phyloP scores from a whole-genome alignment of 2,888 invertebrate genomes.

The Hirtodrosophila cameraria region DNA sequence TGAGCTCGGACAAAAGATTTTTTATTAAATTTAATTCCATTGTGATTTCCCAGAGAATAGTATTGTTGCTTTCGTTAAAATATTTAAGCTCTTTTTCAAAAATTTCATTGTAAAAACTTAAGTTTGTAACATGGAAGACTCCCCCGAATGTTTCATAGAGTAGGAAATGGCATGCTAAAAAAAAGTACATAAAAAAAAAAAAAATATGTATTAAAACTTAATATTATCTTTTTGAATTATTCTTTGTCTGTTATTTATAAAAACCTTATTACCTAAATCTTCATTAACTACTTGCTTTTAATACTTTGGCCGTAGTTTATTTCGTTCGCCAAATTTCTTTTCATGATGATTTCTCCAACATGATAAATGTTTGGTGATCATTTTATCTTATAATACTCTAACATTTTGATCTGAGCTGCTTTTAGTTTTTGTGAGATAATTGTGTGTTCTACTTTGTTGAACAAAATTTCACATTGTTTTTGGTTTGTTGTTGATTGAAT shows the following conservation, averaged over 20 bases:
- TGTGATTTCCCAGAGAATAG: not conserved
- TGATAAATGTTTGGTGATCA: too few relatives aligned
- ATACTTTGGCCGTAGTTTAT: not conserved
- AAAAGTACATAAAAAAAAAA: not conserved
- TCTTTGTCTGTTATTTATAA: not conserved
- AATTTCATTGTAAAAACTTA: not conserved
- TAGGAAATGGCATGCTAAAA: not conserved
- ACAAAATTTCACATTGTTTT: not conserved
- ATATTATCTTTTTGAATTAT: not conserved
- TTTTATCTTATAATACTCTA: too few relatives aligned
- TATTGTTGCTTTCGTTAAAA: not conserved
- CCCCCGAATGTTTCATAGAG: not conserved
- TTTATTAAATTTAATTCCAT: not conserved
- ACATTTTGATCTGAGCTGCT: too few relatives aligned
- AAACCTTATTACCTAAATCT: not conserved
- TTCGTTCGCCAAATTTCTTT: not conserved
- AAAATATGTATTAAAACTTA: not conserved
- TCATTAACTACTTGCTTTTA: not conserved
- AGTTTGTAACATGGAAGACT: not conserved
- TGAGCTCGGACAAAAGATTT: not conserved
- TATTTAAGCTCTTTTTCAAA: not conserved
- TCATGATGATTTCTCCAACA: too few relatives aligned
- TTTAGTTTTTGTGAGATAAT: too few relatives aligned
- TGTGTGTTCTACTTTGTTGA: too few relatives aligned
- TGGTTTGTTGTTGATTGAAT: constrained; percentile 4